Base-by-base conservation (phyloP, 2,888 invertebrate genomes). In the Petrolisthes cinctipes region DNA sequence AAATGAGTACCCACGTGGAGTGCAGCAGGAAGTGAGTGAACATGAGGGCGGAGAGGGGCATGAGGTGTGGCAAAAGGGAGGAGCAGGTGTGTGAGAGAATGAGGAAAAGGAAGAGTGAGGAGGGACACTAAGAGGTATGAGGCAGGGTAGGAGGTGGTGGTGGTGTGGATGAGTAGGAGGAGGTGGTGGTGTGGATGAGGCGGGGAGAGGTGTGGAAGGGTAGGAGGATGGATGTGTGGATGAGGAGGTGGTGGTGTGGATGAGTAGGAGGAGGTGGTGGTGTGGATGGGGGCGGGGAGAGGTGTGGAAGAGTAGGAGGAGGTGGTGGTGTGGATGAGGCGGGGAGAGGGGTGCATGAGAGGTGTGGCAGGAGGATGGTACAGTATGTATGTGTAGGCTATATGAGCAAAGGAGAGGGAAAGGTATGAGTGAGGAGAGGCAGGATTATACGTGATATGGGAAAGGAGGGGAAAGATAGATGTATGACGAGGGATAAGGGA, bases 291-390 rank as follows among this genome's bases (percentile, higher is more conserved):
- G 17, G 23, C 56, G n/a, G 23, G 80, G 9, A 7, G 80, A 57
- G 54, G 82, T 82, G 51, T 54, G n/a, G 53, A 56, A 56, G 73
- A n/a, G n/a, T 61, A 68, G 7, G 82, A 53, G 82, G 68, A 23
- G 51, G 82, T 68, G 14, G 51, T 23, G 57, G 20, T 6, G 57
- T n/a, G 68, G 6, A 61, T 61, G 61, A 14, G 61, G 14, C 7
- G 14, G 6, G 61, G 14, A 9, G 14, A 61, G 61, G 61, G 14
- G 61, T 9, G 61, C 14, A 14, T 61, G 61, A 61, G 61, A 61
- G 61, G 61, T 61, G 14, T 61, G 61, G 61, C 7, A 61, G 61
- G 14, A 9, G 61, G 14, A 9, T 9, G 14, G 61, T 6, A 61
- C 7, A 61, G 61, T 61, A 14, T n/a, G n/a, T n/a, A n/a, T n/a